Conservation (phyloP, 2,888 invertebrate genomes). For the Euproctis similis region DNA sequence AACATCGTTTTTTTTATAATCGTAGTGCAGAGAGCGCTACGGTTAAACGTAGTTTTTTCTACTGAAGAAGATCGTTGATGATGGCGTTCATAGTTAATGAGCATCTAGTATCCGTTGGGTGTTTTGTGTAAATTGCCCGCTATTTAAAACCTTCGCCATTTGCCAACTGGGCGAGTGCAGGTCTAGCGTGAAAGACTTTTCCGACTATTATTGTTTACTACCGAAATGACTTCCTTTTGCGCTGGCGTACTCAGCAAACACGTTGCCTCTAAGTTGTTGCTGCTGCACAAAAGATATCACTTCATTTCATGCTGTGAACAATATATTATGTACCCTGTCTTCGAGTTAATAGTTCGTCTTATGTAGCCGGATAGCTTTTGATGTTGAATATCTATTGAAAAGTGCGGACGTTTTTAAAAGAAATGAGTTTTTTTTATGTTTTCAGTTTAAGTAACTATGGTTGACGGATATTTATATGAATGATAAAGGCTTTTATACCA, state of each 20-base stretch:
- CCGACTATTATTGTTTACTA: constrained; percentile 68
- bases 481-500: no score
- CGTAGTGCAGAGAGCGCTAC: constrained; percentile 59
- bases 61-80: constrained; percentile 69
- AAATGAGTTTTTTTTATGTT: no score
- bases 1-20: constrained; percentile 56
- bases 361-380: constrained; percentile 23
- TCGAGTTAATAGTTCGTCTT: constrained; percentile 39
- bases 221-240: constrained; percentile 66
- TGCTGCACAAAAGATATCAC: constrained; percentile 35
- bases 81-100: constrained; percentile 74
- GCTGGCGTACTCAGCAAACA: constrained; percentile 35
- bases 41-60: constrained; percentile 63
- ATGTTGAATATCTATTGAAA: constrained; percentile 26
- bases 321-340: constrained; percentile 31
- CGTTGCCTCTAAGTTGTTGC: constrained; percentile 30
- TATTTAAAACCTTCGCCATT: constrained; percentile 50
- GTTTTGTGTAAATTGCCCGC: constrained; percentile 65
- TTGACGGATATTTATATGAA: no score
- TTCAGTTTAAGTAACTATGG: no score
- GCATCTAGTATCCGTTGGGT: constrained; percentile 66
- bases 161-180: constrained; percentile 51
- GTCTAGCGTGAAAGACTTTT: constrained; percentile 59
- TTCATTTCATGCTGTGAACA: constrained; percentile 27
- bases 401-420: no score